Percentiles rank a stretch among this genome's conserved stretches.
Evolutionary conservation across 2,888 invertebrate species (phyloP).

Genomic region (Mythimna albipuncta): DNA sequence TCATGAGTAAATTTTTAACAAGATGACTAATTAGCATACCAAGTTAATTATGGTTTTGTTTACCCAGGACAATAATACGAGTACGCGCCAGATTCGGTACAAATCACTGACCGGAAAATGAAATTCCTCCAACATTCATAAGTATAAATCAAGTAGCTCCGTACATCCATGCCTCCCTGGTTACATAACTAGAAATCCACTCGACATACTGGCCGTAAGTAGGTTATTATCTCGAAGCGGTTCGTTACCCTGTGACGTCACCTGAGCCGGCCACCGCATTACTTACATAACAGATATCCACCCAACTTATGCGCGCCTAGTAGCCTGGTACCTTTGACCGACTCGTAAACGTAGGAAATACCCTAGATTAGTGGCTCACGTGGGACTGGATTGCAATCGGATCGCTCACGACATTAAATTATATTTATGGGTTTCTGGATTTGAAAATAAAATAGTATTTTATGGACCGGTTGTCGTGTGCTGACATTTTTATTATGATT

Average conservation of each 20-base stretch:
- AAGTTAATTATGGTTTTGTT: conserved; percentile 27
- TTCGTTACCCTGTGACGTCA: conserved; percentile 62
- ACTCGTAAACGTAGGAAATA: conserved; percentile 47
- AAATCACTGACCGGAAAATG: conserved; percentile 3
- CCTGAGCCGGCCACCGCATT: conserved; percentile 51
- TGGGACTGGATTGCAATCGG: conserved; percentile 26
- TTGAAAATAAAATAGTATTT: conserved; percentile 39
- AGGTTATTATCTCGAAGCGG: conserved; percentile 63
- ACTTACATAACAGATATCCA: conserved; percentile 57
- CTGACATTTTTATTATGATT: conserved; percentile 33
- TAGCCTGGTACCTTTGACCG: conserved; percentile 50
- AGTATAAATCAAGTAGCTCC: conserved; percentile 22
- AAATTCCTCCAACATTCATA: conserved; percentile 17
- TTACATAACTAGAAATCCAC: conserved; percentile 51
- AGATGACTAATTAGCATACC: conserved; percentile 18
- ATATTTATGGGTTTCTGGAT: conserved; percentile 38
- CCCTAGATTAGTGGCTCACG: conserved; percentile 35
- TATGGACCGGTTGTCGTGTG: conserved; percentile 8
- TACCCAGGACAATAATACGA: neutral
- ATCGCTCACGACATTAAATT: conserved; percentile 37
- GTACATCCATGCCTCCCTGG: conserved; percentile 22
- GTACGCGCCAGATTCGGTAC: neutral
- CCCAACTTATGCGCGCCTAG: conserved; percentile 49
- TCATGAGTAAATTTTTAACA: neutral
- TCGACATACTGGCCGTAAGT: conserved; percentile 55